Conservation (phyloP, 2,113 vertebrate genomes). For the Siniperca chuatsi region DNA sequence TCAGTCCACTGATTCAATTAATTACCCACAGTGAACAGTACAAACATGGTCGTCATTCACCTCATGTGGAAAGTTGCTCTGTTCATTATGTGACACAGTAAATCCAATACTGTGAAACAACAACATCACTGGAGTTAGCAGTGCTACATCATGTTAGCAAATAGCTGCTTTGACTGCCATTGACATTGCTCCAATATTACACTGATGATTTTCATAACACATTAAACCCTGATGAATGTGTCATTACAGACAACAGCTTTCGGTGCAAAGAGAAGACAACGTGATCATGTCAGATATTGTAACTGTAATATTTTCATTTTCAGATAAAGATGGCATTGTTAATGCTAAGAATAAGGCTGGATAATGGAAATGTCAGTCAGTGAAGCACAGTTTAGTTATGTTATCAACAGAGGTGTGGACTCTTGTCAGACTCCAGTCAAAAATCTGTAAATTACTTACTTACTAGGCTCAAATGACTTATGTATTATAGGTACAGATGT, state of each 20-base stretch:
- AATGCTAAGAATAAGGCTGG: not conserved
- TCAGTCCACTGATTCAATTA: constrained; percentile 3
- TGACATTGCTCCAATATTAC: constrained; percentile 59
- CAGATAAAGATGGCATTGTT: too few relatives aligned
- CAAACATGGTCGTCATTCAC: constrained; percentile 18
- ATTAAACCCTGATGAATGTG: constrained; percentile 49
- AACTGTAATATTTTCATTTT: not conserved
- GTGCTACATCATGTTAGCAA: constrained; percentile 24
- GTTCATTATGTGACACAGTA: constrained; percentile 18
- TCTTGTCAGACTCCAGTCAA: not conserved
- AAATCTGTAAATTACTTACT: not conserved
- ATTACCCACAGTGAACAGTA: constrained; percentile 8
- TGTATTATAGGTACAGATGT: not conserved
- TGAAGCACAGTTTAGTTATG: not conserved
- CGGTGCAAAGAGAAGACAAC: not conserved
- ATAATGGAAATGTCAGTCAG: not conserved
- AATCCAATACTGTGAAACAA: constrained; percentile 33
- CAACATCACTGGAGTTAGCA: constrained; percentile 15
- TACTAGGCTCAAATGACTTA: too few relatives aligned
- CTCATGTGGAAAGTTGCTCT: constrained; percentile 19
- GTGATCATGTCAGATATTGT: not conserved
- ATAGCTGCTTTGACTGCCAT: not conserved
- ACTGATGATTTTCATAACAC: constrained; percentile 23
- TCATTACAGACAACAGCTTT: constrained; percentile 4
- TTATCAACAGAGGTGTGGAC: not conserved